Evolutionary conservation across 2,888 invertebrate species (phyloP), one percentile per base, ranked within the genome.

Genomic region (Brenthis ino): DNA sequence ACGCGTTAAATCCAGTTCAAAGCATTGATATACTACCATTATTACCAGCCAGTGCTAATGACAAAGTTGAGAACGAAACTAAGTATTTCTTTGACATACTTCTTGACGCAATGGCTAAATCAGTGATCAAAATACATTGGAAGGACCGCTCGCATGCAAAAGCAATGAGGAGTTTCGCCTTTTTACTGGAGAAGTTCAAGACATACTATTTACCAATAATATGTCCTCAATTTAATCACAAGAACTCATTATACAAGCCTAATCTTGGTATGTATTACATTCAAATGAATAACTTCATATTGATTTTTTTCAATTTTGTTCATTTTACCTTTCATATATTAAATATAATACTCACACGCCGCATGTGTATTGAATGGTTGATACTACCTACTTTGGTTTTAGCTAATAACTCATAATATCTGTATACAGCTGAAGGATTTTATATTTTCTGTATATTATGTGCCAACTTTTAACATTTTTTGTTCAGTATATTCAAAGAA

Each of bases 81-180:
- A 96, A 96, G 77, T 96, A 96, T 85, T 98, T 97, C 82, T 94
- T 99, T 77, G 98, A 98, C 85, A 96, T 96, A 72, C 89, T 99
- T 47, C 94, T 99, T 53, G 98, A 98, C 76, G 96, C 95, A 78
- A 98, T 98, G 96, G 98, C 99, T 6, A 96, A 97, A 55, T 97
- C 98, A 81, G 96, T 98, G 14, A 96, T 96, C 1, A 97, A 97
- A 85, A 94, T 98, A 68, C 97, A 98, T 81, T 99, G 98, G 98
- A 95, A 96, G 69, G 98, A 98, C 81, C 95, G 96, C 82, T 94
- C 95, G 58, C 95, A 95, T 43, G 95, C 96, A 77, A 97, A 97
- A 85, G 95, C 97, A 78, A 94, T 94, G 89, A 95, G 95, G 82
- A 96, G 97, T 79, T 99, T 99, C 88, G 96, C 96, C 72, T 99